These are phyloP conservation scores for Sericinus montela DNA, from an alignment of 2,888 invertebrate genomes.

Conservation along the genomic window DNA sequence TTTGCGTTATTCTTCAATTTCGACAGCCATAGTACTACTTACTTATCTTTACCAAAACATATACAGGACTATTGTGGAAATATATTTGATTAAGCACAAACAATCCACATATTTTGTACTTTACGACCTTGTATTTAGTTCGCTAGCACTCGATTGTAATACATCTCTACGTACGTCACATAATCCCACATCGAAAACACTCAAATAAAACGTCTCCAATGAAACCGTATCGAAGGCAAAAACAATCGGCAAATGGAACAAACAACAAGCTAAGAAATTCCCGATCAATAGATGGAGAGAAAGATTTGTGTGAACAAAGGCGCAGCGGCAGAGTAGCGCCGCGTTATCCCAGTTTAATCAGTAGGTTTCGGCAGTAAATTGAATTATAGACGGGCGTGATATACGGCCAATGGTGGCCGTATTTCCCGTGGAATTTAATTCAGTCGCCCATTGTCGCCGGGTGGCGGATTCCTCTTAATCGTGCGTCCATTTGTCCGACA, in stretches of 20 bases:
- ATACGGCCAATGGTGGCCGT: neutral
- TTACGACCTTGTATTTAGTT: too few relatives aligned
- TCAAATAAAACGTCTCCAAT: neutral
- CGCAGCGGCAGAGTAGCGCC: slow-evolving; percentile 1
- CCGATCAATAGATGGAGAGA: neutral
- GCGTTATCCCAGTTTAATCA: slow-evolving; percentile 1
- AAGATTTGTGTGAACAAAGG: neutral
- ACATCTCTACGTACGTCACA: too few relatives aligned
- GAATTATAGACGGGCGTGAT: slow-evolving; percentile 1
- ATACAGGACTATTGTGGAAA: too few relatives aligned
- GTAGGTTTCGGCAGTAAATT: slow-evolving; percentile 1
- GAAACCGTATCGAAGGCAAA: neutral
- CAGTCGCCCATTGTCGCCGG: neutral
- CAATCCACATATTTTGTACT: too few relatives aligned
- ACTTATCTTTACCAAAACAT: too few relatives aligned
- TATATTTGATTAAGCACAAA: too few relatives aligned
- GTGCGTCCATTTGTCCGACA: neutral
- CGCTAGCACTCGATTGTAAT: too few relatives aligned
- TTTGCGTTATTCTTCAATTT: too few relatives aligned
- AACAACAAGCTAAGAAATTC: neutral
- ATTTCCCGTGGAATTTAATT: neutral
- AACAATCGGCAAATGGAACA: neutral
- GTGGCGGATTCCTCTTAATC: neutral
- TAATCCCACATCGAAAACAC: neutral
- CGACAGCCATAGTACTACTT: too few relatives aligned